Conservation (phyloP, 2,888 invertebrate genomes). For the Leucophenga maculata region DNA sequence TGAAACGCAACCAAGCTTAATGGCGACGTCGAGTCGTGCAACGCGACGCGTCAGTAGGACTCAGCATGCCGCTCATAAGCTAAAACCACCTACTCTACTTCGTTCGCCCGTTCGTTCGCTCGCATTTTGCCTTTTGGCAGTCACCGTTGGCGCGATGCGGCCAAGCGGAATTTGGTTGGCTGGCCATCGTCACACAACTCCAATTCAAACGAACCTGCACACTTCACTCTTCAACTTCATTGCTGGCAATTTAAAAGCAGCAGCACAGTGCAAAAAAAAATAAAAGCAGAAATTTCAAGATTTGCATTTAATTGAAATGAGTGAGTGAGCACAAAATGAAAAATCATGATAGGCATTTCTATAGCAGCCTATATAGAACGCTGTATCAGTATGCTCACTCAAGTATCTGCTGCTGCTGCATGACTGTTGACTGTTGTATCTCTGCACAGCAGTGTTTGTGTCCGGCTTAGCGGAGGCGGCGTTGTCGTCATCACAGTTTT, state of each 20-base stretch:
- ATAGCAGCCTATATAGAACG: not conserved
- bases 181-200: not conserved
- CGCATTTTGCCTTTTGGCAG: constrained; percentile 8
- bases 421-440: no score
- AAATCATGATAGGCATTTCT: constrained; percentile 6
- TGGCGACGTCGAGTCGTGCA: not conserved
- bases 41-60: not conserved
- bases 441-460: no score
- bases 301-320: constrained; percentile 10
- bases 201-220: no score
- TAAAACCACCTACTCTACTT: not conserved
- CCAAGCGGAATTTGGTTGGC: not conserved
- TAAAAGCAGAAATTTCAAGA: not conserved
- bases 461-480: not conserved
- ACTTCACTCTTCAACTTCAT: no score
- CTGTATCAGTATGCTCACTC: no score
- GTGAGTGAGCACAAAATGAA: constrained; percentile 4
- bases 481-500: not conserved
- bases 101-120: not conserved
- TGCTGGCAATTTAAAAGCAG: not conserved
- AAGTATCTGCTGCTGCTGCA: no score
- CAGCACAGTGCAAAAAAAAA: not conserved
- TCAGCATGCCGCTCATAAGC: not conserved
- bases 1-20: not conserved
- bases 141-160: not conserved